Percentiles rank a stretch among this genome's conserved stretches.
These are phyloP conservation scores for Cyclophora albipunctata DNA, from an alignment of 2,888 invertebrate species.

Conservation along the genomic window DNA sequence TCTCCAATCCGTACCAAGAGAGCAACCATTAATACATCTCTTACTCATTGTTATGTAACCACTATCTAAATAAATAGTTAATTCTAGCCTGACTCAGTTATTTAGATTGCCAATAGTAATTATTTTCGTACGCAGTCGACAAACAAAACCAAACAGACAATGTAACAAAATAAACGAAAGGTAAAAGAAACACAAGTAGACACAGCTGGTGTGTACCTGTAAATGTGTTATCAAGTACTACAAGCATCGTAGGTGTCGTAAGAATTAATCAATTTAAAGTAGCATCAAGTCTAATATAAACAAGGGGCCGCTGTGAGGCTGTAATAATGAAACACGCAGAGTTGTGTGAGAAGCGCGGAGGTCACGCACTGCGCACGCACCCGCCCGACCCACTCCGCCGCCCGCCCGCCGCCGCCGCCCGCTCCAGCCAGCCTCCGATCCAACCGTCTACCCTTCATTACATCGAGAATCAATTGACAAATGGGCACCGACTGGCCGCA, in stretches of 20 bases:
- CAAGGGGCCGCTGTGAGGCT: slow-evolving; percentile 63
- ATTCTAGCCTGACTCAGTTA: slow-evolving; percentile 26
- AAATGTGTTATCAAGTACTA: no score
- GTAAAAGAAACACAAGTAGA: no score
- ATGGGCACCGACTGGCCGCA: slow-evolving; percentile 44
- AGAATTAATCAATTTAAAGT: slow-evolving; percentile 71
- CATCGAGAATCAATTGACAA: slow-evolving; percentile 74
- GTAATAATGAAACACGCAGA: slow-evolving; percentile 65
- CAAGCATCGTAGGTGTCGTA: slow-evolving; percentile 52
- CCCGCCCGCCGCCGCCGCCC: slow-evolving; percentile 62
- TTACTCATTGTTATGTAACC: neutral
- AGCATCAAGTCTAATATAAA: slow-evolving; percentile 69
- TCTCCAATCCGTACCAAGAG: no score
- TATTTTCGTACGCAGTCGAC: no score
- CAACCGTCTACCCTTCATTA: slow-evolving; percentile 71
- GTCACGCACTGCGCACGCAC: slow-evolving; percentile 54
- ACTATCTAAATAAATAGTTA: slow-evolving; percentile 13
- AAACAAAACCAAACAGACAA: no score
- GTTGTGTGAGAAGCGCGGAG: slow-evolving; percentile 38
- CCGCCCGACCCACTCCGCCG: slow-evolving; percentile 24
- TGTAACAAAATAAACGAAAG: no score
- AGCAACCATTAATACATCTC: neutral
- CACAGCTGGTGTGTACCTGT: no score
- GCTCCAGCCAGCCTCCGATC: slow-evolving; percentile 45
- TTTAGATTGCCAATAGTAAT: no score